These are phyloP conservation scores for Calyptomena viridis DNA, from an alignment of 2,113 vertebrate species.

Conservation along the genomic window DNA sequence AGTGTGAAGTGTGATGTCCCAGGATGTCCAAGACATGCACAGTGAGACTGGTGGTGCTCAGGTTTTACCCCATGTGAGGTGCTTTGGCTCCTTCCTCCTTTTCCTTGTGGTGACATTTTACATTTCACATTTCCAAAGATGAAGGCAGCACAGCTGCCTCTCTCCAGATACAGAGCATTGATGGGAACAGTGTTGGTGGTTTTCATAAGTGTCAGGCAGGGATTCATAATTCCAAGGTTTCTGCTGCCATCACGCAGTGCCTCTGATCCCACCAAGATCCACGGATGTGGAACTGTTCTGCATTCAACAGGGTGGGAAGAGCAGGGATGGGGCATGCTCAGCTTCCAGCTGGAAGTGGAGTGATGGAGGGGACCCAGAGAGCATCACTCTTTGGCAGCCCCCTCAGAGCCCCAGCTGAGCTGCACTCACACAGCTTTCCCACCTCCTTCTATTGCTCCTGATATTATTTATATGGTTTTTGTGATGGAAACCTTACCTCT, in stretches of 20 bases:
- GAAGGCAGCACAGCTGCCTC: not conserved
- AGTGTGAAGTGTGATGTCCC: fast-evolving
- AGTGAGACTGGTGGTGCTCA: fast-evolving
- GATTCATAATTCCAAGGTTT: not conserved
- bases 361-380: not conserved
- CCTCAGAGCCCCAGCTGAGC: not conserved
- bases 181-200: fast-evolving
- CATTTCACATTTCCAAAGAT: not conserved
- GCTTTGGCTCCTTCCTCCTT: not conserved
- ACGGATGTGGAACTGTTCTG: not conserved
- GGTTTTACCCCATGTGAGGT: not conserved
- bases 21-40: fast-evolving
- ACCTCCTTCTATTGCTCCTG: not conserved
- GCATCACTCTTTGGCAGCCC: not conserved
- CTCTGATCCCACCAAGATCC: not conserved
- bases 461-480: not conserved
- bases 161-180: fast-evolving
- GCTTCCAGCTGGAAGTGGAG: not conserved
- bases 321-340: fast-evolving
- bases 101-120: not conserved
- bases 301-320: not conserved
- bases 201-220: not conserved
- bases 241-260: not conserved
- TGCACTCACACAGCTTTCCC: not conserved
- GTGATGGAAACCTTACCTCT: not conserved